Evolutionary conservation across 2,888 invertebrate species (phyloP), one percentile per base, ranked within the genome.

Genomic region (Phasia obesa): DNA sequence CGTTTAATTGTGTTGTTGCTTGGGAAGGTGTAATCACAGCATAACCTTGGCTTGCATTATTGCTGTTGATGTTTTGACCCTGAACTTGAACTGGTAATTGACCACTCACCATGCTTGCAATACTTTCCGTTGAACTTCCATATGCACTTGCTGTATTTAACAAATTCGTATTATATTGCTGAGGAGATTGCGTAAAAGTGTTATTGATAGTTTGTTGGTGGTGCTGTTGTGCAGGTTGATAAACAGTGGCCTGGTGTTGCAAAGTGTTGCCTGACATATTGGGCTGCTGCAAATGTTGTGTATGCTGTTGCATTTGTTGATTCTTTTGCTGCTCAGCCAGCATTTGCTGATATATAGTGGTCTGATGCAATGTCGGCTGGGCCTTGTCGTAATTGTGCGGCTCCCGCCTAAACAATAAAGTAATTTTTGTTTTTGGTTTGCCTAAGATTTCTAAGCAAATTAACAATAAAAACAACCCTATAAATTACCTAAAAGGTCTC

Each of bases 311-410:
- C 51, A 73, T 78, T 69, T 86, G 84, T 70, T 87, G 88, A 79
- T 88, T 89, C 27, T 90, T 88, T 71, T 88, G 87, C 65, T 91
- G 89, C 84, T 92, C 91, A 9, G 91, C 91, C 67, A 92, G 76
- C 89, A 92, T 90, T 87, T 91, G 92, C 78, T 91, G 92, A 85
- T 92, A 92, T n/a, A 92, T 87, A n/a, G 87, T 89, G 2, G 92
- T 92, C 87, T 92, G 92, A 79, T 92, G 92, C 77, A 89, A 57
- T n/a, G 92, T 92, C 21, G 92, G 92, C 85, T 90, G 91, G 17
- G 91, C 90, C 87, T 91, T 92, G 83, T 92, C 92, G 75, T 92
- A 92, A 79, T 92, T 92, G 76, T 91, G 92, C n/a, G 91, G 91
- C 85, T 91, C 91, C 6, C 91, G 89, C 35, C 90, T 88, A 73